Percentiles rank a stretch among this genome's conserved stretches.
phyloP scores from a whole-genome alignment of 2,797 vertebrate genomes.

The Pseudomugil tenellus region DNA sequence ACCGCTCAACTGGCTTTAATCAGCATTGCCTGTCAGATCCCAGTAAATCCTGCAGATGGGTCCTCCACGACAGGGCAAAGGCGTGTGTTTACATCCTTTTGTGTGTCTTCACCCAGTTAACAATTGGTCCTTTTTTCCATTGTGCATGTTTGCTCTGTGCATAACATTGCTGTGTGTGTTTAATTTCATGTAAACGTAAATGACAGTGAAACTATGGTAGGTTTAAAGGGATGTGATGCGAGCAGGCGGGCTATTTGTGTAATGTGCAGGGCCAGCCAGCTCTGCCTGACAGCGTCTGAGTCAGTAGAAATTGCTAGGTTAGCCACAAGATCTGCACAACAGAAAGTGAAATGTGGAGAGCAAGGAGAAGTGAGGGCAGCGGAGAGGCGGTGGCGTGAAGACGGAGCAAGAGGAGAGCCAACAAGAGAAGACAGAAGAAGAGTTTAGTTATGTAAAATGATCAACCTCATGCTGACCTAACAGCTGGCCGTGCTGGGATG shows the following conservation, averaged over 20 bases:
- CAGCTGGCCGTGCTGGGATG: constrained; percentile 54
- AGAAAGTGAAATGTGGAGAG: constrained; percentile 33
- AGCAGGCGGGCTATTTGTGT: constrained; percentile 50
- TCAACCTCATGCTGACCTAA: constrained; percentile 62
- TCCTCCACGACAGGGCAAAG: constrained; percentile 34
- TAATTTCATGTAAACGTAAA: constrained; percentile 8
- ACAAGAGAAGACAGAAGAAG: constrained; percentile 16
- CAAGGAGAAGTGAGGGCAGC: constrained; percentile 15
- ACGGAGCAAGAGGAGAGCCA: constrained; percentile 33
- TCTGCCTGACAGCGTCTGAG: constrained; percentile 54
- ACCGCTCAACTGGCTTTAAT: constrained; percentile 56
- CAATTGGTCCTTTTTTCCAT: constrained; percentile 11
- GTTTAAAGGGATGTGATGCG: constrained; percentile 16
- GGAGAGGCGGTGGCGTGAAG: constrained; percentile 42
- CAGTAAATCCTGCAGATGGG: constrained; percentile 51
- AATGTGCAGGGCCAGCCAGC: constrained; percentile 36
- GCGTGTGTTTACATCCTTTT: constrained; percentile 45
- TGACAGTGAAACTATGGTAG: constrained; percentile 3
- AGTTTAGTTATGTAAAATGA: constrained; percentile 71
- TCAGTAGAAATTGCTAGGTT: constrained; percentile 39
- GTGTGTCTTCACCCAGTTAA: constrained; percentile 3
- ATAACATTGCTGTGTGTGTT: background rate
- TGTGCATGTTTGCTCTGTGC: constrained; percentile 7
- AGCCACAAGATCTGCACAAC: constrained; percentile 32
- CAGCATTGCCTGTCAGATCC: constrained; percentile 35